Evolutionary conservation across 2,888 invertebrate genomes (phyloP), one percentile per base, ranked within the genome.

Genomic region (Leucophenga maculata): DNA sequence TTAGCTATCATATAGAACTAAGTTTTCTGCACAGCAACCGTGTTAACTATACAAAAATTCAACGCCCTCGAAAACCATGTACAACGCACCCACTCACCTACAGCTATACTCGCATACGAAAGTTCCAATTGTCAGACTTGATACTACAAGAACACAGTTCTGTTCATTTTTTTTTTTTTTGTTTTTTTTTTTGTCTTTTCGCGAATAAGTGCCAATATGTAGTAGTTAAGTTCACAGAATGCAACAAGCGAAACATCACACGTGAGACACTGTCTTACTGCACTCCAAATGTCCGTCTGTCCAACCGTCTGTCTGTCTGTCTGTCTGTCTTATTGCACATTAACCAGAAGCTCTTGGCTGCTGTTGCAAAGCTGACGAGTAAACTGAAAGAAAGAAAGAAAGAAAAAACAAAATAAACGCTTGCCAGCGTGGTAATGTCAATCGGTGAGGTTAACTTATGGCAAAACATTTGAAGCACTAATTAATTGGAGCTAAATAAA

Each of bases 401-500:
- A 69, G 68, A 69, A 65, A 67, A n/a, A 46, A 46, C 80, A 82
- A 39, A 39, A 39, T 39, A 39, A 39, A 39, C 39, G 39, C 39
- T 82, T 78, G 79, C 68, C 74, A 79, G 72, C 72, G 77, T 80
- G 80, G 82, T 79, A 81, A 81, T 81, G 80, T 81, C 80, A 81
- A 81, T 81, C 82, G 82, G 78, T 78, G 80, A 82, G 82, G 80
- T 82, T 85, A 86, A 87, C 87, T 87, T 87, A 87, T 87, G 86
- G 87, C 86, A 86, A 84, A 86, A 86, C 87, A 87, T 87, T 87
- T 87, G 86, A 87, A 86, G 87, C 87, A 87, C 87, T 87, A 87
- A 87, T 87, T 87, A 87, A 87, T 87, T 87, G 87, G 87, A 87
- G 85, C 87, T 86, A 87, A 87, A 87, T 87, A 86, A 87, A 86